Percentiles rank a stretch among this genome's conserved stretches.
Conservation (phyloP, 2,113 vertebrate species). For the Glareola pratincola region DNA sequence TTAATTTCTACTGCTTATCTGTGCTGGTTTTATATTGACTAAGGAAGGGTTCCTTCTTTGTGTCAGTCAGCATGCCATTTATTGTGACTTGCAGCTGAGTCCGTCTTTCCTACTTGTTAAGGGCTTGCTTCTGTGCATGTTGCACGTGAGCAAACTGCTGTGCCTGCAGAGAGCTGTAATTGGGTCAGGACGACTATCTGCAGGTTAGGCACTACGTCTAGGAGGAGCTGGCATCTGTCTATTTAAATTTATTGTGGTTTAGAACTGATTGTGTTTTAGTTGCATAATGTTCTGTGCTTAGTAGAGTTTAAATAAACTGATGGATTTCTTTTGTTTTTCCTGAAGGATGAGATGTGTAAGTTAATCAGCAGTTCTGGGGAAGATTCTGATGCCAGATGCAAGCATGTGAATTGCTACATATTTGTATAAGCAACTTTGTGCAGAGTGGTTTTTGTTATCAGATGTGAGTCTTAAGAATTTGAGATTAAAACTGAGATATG, state of each 20-base stretch:
- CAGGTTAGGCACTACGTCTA: background rate
- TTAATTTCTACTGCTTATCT: background rate
- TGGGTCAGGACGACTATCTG: background rate
- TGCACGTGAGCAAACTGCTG: background rate
- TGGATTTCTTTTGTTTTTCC: background rate
- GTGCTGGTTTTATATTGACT: background rate
- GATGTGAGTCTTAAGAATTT: background rate
- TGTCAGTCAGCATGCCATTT: background rate
- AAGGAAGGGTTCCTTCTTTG: background rate
- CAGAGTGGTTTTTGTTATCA: constrained; percentile 12
- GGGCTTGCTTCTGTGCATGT: background rate
- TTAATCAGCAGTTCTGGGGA: background rate
- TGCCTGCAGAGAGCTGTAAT: background rate
- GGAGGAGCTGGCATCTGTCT: background rate
- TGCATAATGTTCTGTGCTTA: background rate
- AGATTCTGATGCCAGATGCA: background rate
- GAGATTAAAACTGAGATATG: background rate
- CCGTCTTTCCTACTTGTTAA: background rate
- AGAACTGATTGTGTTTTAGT: background rate
- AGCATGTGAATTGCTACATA: background rate
- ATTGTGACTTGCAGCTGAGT: background rate
- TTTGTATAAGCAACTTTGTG: background rate
- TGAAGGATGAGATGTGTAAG: background rate
- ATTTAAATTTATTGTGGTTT: background rate
- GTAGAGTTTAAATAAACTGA: background rate